Evolutionary conservation across 1,140 invertebrate genomes (phyloP).

Genomic region (Belonocnema kinseyi): DNA sequence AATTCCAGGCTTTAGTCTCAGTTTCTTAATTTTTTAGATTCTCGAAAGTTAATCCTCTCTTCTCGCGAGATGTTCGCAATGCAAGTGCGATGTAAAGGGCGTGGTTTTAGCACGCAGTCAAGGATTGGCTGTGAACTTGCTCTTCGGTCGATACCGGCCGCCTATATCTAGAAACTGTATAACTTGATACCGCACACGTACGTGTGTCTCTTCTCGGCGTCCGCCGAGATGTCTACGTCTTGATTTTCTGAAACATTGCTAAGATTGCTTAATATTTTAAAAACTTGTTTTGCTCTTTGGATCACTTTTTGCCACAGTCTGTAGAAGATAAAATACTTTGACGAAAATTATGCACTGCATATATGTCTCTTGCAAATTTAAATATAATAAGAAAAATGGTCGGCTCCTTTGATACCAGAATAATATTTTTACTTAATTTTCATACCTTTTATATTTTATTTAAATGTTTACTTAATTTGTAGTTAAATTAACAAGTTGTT

Average conservation of each 20-base stretch:
- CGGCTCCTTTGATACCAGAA: too few relatives aligned
- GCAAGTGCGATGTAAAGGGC: conserved; percentile 75
- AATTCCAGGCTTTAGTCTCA: not conserved
- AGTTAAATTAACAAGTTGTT: too few relatives aligned
- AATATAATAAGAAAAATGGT: too few relatives aligned
- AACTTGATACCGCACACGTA: conserved; percentile 69
- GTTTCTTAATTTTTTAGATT: not conserved
- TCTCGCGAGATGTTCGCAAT: conserved; percentile 70
- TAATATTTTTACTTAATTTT: too few relatives aligned
- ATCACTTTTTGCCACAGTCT: not conserved
- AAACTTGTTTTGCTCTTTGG: conserved; percentile 13
- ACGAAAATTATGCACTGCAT: conserved; percentile 3
- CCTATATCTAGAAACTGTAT: conserved; percentile 71
- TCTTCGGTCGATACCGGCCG: conserved; percentile 74
- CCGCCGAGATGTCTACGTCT: not conserved
- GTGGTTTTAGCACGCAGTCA: conserved; percentile 74
- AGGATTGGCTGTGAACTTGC: conserved; percentile 75
- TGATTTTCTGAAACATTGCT: not conserved
- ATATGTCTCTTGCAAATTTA: too few relatives aligned
- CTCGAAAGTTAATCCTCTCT: conserved; percentile 43
- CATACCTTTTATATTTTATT: too few relatives aligned
- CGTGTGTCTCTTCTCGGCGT: conserved; percentile 52
- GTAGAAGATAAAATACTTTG: conserved; percentile 2
- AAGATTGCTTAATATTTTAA: conserved; percentile 6
- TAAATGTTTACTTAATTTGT: too few relatives aligned